A percentile compares a stretch with the other conserved stretches of the same genome.
These are phyloP conservation scores for Hydrolagus colliei DNA, from an alignment of 2,797 vertebrate species.

Conservation along the genomic window DNA sequence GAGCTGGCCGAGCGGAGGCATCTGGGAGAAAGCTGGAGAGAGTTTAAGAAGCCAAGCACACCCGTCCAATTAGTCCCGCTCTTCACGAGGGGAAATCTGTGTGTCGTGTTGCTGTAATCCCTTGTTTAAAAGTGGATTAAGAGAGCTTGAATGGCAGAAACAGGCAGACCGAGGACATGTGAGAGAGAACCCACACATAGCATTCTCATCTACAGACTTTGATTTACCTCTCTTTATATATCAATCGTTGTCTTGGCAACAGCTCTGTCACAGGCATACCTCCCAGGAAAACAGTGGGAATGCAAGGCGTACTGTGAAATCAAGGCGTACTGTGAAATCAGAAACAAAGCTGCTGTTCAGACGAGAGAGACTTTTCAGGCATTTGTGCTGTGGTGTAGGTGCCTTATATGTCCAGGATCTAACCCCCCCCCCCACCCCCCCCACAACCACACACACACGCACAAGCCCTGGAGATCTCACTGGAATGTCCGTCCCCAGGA, in stretches of 20 bases:
- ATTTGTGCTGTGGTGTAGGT: background rate
- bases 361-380: background rate
- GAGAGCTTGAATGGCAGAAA: slow-evolving; percentile 2
- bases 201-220: background rate
- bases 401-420: background rate
- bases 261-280: slow-evolving; percentile 18
- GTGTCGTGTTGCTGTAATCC: background rate
- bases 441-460: too few species aligned
- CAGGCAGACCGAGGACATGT: slow-evolving; percentile 9
- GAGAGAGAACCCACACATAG: background rate
- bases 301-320: slow-evolving; percentile 7
- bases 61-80: slow-evolving; percentile 14
- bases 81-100: background rate
- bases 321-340: background rate
- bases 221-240: slow-evolving; percentile 17
- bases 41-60: slow-evolving; percentile 7
- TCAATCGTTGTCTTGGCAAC: slow-evolving; percentile 27
- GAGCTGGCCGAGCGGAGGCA: slow-evolving; percentile 2
- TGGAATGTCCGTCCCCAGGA: background rate
- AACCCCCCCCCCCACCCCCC: too few species aligned
- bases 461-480: too few species aligned
- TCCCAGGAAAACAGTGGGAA: background rate
- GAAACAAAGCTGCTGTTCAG: background rate
- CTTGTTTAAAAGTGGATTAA: slow-evolving; percentile 5
- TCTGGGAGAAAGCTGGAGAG: background rate